Conservation (phyloP, 2,113 vertebrate genomes). For the Limanda limanda region DNA sequence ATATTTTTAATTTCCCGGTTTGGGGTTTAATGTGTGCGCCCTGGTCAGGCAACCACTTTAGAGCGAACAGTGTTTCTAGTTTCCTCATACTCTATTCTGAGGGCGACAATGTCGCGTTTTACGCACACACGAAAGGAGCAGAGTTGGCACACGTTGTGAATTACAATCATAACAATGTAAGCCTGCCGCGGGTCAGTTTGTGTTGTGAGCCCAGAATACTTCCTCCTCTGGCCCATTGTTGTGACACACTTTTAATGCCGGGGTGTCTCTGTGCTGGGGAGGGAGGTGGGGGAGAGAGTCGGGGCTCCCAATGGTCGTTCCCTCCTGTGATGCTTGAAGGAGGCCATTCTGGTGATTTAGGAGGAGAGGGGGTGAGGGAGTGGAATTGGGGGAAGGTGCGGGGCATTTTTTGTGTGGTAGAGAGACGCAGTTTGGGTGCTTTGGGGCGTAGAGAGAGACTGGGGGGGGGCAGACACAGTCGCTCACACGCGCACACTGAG, state of each 20-base stretch:
- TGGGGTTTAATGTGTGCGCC: not conserved
- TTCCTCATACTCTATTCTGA: not conserved
- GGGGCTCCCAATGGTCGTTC: constrained; percentile 54
- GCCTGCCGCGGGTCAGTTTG: constrained; percentile 57
- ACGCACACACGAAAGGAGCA: constrained; percentile 21
- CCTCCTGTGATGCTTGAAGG: constrained; percentile 78
- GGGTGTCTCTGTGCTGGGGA: constrained; percentile 30
- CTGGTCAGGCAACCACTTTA: not conserved
- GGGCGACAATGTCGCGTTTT: constrained; percentile 17
- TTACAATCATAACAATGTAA: constrained; percentile 58
- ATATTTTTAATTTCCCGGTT: not conserved
- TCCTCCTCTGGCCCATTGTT: constrained; percentile 79
- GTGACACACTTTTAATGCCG: constrained; percentile 73
- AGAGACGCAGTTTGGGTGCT: constrained; percentile 82
- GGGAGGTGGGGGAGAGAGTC: not conserved
- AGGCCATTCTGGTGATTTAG: constrained; percentile 81
- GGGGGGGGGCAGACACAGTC: too few species aligned
- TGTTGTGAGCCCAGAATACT: constrained; percentile 48
- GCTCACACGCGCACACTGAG: not conserved
- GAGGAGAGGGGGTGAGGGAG: constrained; percentile 59
- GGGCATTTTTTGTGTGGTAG: constrained; percentile 80
- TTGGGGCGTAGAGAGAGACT: constrained; percentile 73
- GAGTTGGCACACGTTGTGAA: constrained; percentile 64
- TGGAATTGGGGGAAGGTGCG: constrained; percentile 25
- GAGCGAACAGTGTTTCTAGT: not conserved